Percentiles rank a stretch among this genome's conserved stretches.
phyloP scores from a whole-genome alignment of 2,888 invertebrate species.

The Caenorhabditis sulstoni region DNA sequence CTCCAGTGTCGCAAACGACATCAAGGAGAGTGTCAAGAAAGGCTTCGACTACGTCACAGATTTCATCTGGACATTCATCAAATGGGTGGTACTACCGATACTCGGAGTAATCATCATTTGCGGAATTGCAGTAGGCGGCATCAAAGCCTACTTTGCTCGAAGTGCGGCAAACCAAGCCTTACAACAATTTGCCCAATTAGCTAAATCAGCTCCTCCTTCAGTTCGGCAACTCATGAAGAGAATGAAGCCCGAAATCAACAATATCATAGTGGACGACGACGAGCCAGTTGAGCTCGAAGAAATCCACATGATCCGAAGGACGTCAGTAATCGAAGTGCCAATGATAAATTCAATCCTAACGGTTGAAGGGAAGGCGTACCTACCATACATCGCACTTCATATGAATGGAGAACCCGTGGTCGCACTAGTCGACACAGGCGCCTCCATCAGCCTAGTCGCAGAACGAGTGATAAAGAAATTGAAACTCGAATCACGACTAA shows the following conservation, averaged over 20 bases:
- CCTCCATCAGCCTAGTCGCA: slow-evolving; percentile 10
- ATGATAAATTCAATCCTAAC: slow-evolving; percentile 6
- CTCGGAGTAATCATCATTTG: neutral
- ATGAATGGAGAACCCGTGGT: slow-evolving; percentile 1
- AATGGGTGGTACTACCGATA: neutral
- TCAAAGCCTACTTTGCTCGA: neutral
- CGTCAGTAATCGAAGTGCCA: slow-evolving; percentile 10
- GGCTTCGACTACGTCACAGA: neutral
- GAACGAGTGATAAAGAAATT: neutral
- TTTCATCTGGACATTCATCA: neutral
- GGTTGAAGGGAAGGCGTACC: neutral
- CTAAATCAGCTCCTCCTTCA: slow-evolving; percentile 8
- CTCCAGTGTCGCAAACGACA: neutral
- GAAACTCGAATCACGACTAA: neutral
- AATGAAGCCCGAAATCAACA: slow-evolving; percentile 22
- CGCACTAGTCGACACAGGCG: slow-evolving; percentile 32
- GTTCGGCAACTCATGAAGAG: slow-evolving; percentile 5
- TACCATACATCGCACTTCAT: slow-evolving; percentile 28
- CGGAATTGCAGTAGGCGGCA: neutral
- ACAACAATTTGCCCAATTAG: slow-evolving; percentile 1
- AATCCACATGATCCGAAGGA: slow-evolving; percentile 3
- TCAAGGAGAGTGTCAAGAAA: neutral
- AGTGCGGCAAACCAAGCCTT: slow-evolving; percentile 1
- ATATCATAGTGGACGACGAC: slow-evolving; percentile 7
- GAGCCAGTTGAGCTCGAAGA: slow-evolving; percentile 5